Evolutionary conservation across 2,797 vertebrate species (phyloP), one percentile per base, ranked within the genome.

Genomic region (Mycteria americana): DNA sequence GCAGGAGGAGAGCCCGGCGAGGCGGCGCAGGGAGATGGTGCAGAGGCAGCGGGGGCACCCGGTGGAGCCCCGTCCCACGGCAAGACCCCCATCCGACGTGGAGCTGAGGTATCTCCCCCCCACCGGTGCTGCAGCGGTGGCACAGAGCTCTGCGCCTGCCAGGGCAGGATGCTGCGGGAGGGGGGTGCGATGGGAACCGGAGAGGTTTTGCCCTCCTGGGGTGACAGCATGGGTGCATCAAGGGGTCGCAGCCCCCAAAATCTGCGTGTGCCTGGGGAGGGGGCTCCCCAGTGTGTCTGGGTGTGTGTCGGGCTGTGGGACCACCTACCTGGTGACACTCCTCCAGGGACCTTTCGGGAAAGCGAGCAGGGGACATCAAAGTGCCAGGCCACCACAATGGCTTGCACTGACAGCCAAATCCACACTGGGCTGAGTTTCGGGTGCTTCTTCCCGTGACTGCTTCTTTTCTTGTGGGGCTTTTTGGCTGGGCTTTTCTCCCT

Each of bases 21-120:
- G 74, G 65, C n/a, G 5, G 57, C 0, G 3, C 7, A 2, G 56
- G 93, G 96, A 95, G 78, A 93, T 95, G 96, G 87, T 95, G 85
- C 94, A 88, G 93, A 92, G 78, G 87, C 81, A 87, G 68, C 10
- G 0, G 92, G 82, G 64, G 45, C 70, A 41, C 63, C 51, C 14
- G 0, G 57, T 30, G 25, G 62, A 95, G 46, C 67, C 89, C 63
- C 0, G 0, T 93, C 85, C 74, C 31, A 41, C 70, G 2, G 74
- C 69, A 51, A 78, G 92, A 93, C 63, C 77, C 77, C 80, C 7
- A 1, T 59, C 80, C 73, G 1, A 4, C 39, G 39, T 82, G 85
- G 94, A 94, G 88, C 93, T 88, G 92, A 96, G 95, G 92, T 95
- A 95, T 88, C 64, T 72, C 1, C 19, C 50, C 41, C 4, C 2